Base-by-base conservation (phyloP, 1,140 invertebrate genomes). In the Pissodes strobi region DNA sequence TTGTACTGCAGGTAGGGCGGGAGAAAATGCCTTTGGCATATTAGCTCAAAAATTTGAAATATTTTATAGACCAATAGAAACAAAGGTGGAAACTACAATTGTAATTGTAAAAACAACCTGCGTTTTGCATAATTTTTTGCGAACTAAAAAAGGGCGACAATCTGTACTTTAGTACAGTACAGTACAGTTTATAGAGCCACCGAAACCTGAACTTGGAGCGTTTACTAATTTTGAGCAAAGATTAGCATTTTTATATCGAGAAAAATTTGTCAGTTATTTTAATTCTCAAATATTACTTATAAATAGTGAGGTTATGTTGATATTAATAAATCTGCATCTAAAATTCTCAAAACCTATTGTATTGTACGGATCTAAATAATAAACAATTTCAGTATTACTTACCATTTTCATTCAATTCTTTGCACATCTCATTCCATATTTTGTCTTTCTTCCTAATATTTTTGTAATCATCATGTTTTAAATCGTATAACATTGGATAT, bases 21-120 rank as follows among this genome's bases (percentile, higher is more conserved):
- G 80, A 43, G 76, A 80, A 75, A 80, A 79, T 74, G 74, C 75
- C 5, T 82, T 82, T 66, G 77, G 79, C 23, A 80, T 81, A n/a
- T 69, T 81, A 65, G 73, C 69, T 2, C 63, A 70, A 57, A 71
- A 73, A 68, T 79, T 61, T 65, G 52, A 73, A 58, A 72, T 79
- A 59, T 77, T 78, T 70, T 66, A 60, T 49, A 68, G 69, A 38
- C 69, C 74, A 53, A 73, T 80, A 8, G n/a, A n/a, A n/a, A n/a
- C n/a, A n/a, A n/a, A n/a, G n/a, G n/a, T n/a, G n/a, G n/a, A n/a
- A n/a, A n/a, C 66, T 30, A 74, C 65, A 17, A 63, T 72, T 69
- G 79, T 55, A 23, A 45, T 39, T 41, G 69, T 75, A 25, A 67
- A 69, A 51, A 63, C 74, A 39, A 38, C 68, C 23, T 74, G 72